Evolutionary conservation across 2,113 vertebrate genomes (phyloP), one percentile per base, ranked within the genome.

Genomic region (Emydocephalus ijimae): DNA sequence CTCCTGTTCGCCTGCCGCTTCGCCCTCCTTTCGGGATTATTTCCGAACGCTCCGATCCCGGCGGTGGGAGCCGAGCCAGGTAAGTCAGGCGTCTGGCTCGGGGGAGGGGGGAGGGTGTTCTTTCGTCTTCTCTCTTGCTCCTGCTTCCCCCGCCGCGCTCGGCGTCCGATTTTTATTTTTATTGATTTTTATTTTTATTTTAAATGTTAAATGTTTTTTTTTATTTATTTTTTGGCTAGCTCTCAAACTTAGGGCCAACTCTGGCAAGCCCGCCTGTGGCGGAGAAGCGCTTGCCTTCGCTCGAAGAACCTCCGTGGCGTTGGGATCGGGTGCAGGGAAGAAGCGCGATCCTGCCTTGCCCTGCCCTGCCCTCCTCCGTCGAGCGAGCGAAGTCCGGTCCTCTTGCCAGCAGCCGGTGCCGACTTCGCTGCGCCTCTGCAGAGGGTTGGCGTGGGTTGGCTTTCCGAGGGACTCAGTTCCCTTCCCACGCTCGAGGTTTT

Each of bases 1-100:
- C 97, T 99, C 48, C 97, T 99, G 94, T 3, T 90, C 88, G 98
- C 96, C 96, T 97, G 98, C 90, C 97, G 20, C 29, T 21, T 89
- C n/a, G n/a, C 98, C 93, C 96, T 97, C 96, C 97, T 99, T 95
- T 98, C 98, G 98, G 98, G 99, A 99, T 99, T 99, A 99, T 97
- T 98, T 97, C 97, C 98, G 94, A 95, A 97, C 96, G 96, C 97
- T 94, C 96, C 98, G 97, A 97, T 97, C 95, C 97, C 98, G 96
- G 95, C 97, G 91, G 95, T 95, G 96, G 98, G 97, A 93, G 95
- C 97, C 95, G 96, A 97, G 87, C 96, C 97, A 98, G 98, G 98
- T 98, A 81, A 81, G 74, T 43, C 98, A 99, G 98, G 90, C 59
- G 91, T 89, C 89, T 89, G 5, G 3, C 64, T 85, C 23, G 87